phyloP scores from a whole-genome alignment of 2,113 vertebrate species.

The Fregetta grallaria region DNA sequence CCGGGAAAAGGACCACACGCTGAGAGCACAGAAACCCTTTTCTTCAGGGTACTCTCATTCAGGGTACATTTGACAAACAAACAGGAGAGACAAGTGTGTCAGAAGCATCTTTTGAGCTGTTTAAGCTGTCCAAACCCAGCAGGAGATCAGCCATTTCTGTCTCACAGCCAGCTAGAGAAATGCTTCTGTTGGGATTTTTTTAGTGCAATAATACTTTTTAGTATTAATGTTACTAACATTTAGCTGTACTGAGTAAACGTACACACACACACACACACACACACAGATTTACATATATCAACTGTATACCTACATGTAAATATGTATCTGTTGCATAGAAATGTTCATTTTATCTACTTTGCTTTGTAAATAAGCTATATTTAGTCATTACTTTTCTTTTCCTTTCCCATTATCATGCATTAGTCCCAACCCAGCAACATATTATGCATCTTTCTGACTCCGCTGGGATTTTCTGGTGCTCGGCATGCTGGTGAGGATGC shows the following conservation, averaged over 20 bases:
- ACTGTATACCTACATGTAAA: background rate
- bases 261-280: background rate
- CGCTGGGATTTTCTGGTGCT: background rate
- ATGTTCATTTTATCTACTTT: background rate
- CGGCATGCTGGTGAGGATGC: background rate
- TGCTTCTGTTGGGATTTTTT: background rate
- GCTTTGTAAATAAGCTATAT: background rate
- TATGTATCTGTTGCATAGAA: background rate
- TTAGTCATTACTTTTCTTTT: background rate
- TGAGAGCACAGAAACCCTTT: background rate
- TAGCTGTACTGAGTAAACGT: background rate
- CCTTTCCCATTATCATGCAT: background rate
- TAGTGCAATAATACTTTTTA: background rate
- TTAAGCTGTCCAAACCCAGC: constrained; percentile 2
- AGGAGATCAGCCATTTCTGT: background rate
- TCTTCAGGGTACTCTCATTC: background rate
- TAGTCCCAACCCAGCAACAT: background rate
- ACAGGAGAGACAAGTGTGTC: background rate
- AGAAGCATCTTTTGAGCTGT: constrained; percentile 2
- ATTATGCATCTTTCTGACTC: background rate
- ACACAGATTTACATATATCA: background rate
- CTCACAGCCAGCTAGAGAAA: background rate
- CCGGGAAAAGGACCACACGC: background rate
- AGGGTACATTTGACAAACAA: background rate
- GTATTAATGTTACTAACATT: background rate